Percentiles rank a stretch among this genome's conserved stretches.
Conservation (phyloP, 2,113 vertebrate genomes). For the Spea multiplicata region DNA sequence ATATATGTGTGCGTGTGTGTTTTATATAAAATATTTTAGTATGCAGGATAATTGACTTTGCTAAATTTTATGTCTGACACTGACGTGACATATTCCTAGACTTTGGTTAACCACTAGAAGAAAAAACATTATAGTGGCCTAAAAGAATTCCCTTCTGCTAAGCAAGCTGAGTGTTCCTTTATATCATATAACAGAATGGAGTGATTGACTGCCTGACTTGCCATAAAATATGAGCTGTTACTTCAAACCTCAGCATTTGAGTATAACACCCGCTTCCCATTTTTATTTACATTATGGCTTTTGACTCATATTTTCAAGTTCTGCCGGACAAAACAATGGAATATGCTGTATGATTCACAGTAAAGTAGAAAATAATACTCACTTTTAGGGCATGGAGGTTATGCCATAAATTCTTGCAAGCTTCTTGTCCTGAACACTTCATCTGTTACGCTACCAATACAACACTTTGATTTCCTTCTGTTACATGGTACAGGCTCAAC, state of each 20-base stretch:
- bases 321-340: not conserved
- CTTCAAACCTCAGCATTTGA: not conserved
- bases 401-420: not conserved
- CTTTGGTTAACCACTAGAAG: not conserved
- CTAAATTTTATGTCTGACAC: not conserved
- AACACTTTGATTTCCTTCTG: not conserved
- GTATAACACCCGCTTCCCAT: constrained; percentile 3
- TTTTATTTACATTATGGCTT: not conserved
- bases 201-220: not conserved
- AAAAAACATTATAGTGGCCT: not conserved
- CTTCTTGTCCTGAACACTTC: not conserved
- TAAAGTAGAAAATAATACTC: not conserved
- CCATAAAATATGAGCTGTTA: constrained; percentile 3
- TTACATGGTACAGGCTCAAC: not conserved
- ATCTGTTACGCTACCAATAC: not conserved
- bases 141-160: not conserved
- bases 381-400: not conserved
- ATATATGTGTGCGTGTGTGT: too few relatives aligned
- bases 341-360: not conserved
- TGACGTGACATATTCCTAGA: not conserved
- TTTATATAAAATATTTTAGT: too few relatives aligned
- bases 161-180: constrained; percentile 2
- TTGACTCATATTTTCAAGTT: not conserved
- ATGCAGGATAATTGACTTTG: too few relatives aligned
- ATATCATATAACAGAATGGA: not conserved